Percentiles rank a stretch among this genome's conserved stretches.
phyloP scores from a whole-genome alignment of 2,113 vertebrate genomes.

The Pyrgilauda ruficollis region DNA sequence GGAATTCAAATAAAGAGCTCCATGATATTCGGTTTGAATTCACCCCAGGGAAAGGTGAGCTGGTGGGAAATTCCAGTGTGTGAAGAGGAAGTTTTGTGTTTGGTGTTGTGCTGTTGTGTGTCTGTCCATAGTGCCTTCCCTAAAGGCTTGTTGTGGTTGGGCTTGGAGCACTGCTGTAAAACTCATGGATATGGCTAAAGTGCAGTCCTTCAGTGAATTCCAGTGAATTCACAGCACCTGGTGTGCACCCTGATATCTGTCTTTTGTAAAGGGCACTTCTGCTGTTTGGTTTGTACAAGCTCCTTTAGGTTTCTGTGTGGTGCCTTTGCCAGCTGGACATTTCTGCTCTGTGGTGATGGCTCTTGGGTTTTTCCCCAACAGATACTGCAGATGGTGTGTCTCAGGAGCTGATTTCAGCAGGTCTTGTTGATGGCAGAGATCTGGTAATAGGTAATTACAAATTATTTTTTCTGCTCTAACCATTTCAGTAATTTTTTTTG shows the following conservation, averaged over 20 bases:
- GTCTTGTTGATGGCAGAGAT: constrained; percentile 94
- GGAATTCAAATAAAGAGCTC: constrained; percentile 97
- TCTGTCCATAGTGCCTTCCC: not conserved
- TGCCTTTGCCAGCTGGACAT: not conserved
- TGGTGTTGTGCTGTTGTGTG: not conserved
- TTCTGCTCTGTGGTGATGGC: not conserved
- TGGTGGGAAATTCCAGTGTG: not conserved
- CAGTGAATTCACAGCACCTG: not conserved
- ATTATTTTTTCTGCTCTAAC: not conserved
- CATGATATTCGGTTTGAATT: constrained; percentile 99
- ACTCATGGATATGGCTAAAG: not conserved
- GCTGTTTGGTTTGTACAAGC: not conserved
- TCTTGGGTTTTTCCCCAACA: constrained; percentile 64
- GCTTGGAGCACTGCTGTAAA: not conserved
- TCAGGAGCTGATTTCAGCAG: constrained; percentile 96
- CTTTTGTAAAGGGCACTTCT: not conserved
- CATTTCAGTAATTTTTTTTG: not conserved
- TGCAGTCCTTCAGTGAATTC: not conserved
- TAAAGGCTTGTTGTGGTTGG: not conserved
- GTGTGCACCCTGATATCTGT: not conserved
- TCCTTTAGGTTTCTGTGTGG: not conserved
- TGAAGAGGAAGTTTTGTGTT: not conserved
- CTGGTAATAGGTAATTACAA: constrained; percentile 89
- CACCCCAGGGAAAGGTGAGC: constrained; percentile 94
- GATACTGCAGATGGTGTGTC: constrained; percentile 98